Conservation (phyloP, 2,888 invertebrate genomes). For the Yponomeuta plumbellus region DNA sequence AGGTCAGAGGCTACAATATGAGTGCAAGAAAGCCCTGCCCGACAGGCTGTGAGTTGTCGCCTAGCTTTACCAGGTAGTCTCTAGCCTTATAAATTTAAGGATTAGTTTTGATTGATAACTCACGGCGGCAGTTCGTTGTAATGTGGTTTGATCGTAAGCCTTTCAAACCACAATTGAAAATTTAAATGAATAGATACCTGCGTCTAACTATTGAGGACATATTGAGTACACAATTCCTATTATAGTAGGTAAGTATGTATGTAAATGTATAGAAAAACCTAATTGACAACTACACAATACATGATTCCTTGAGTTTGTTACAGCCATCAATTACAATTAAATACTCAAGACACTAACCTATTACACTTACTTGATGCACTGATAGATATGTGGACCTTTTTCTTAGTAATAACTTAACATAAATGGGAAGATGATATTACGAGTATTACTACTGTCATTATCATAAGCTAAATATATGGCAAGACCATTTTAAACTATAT, state of each 20-base stretch:
- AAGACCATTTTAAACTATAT: conserved; percentile 3
- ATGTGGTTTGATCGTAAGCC: not conserved
- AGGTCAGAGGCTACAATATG: too few relatives aligned
- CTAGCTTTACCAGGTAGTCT: too few relatives aligned
- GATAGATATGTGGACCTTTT: conserved; percentile 8
- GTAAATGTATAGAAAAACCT: conserved; percentile 38
- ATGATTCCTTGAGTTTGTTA: conserved; percentile 24
- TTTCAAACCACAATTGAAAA: not conserved
- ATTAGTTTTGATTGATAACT: too few relatives aligned
- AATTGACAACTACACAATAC: conserved; percentile 37
- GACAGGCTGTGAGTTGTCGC: too few relatives aligned
- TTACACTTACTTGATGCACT: not conserved
- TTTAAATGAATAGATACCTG: not conserved
- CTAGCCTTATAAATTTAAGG: too few relatives aligned
- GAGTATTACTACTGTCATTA: too few relatives aligned
- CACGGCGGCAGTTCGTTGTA: too few relatives aligned
- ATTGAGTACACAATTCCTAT: not conserved
- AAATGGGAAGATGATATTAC: conserved; percentile 6
- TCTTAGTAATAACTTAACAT: not conserved
- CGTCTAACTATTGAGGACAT: not conserved
- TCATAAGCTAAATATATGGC: conserved; percentile 7
- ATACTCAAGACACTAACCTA: not conserved
- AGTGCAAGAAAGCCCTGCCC: too few relatives aligned
- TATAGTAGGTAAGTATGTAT: conserved; percentile 23
- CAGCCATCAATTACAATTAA: conserved; percentile 11